A percentile compares a stretch with the other conserved stretches of the same genome.
Evolutionary conservation across 1,140 invertebrate genomes (phyloP).

Genomic region (Anastatus disparis): DNA sequence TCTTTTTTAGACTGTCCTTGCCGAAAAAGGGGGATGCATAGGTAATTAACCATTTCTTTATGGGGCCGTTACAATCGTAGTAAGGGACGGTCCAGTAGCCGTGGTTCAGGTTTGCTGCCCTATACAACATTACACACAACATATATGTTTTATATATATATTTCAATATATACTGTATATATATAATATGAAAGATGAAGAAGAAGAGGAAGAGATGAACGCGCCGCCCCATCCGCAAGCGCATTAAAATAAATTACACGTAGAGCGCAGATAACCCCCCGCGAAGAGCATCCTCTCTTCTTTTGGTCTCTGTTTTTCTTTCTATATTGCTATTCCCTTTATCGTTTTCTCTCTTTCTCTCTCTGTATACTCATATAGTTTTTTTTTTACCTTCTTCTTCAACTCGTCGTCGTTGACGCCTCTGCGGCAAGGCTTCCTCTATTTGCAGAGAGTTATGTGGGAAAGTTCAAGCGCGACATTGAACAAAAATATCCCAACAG

Average conservation of each 20-base stretch:
- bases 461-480: constrained; percentile 34
- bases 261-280: constrained; percentile 40
- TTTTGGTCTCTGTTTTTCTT: not conserved
- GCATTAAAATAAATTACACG: constrained; percentile 44
- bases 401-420: constrained; percentile 31
- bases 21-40: constrained; percentile 98
- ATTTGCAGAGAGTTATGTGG: constrained; percentile 44
- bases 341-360: not conserved
- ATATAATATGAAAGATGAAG: constrained; percentile 9
- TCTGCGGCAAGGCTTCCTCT: constrained; percentile 41
- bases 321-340: not conserved
- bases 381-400: not conserved
- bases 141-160: constrained; percentile 45
- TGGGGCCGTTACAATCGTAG: constrained; percentile 92
- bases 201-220: constrained; percentile 17
- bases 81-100: constrained; percentile 94
- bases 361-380: constrained; percentile 1
- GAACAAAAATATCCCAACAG: not conserved
- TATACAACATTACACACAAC: constrained; percentile 60
- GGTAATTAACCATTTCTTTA: constrained; percentile 94
- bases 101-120: constrained; percentile 85
- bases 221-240: constrained; percentile 41
- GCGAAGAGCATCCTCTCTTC: constrained; percentile 19
- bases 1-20: constrained; percentile 90
- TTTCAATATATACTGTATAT: not conserved